Percentiles rank a stretch among this genome's conserved stretches.
These are phyloP conservation scores for Sinocyclocheilus anshuiensis DNA, from an alignment of 2,113 vertebrate genomes.

Conservation along the genomic window DNA sequence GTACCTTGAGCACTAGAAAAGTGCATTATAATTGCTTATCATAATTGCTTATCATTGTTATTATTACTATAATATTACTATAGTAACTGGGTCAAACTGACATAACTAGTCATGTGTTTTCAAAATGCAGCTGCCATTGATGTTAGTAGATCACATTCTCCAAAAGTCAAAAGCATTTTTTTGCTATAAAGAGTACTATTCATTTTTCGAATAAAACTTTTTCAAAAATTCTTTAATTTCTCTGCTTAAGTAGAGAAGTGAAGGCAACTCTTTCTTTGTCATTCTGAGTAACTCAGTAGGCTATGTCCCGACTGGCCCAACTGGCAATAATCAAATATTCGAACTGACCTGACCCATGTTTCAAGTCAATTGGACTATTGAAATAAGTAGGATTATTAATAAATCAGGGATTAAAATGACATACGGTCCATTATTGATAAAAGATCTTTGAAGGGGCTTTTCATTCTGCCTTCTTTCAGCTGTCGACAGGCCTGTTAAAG, in stretches of 20 bases:
- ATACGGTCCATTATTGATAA: background rate
- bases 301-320: background rate
- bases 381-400: background rate
- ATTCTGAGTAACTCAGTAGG: background rate
- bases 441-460: background rate
- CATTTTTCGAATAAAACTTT: background rate
- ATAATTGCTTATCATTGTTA: background rate
- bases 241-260: background rate
- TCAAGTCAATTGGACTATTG: background rate
- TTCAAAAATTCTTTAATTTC: background rate
- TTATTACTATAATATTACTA: background rate
- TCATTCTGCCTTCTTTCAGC: background rate
- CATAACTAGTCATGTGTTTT: background rate
- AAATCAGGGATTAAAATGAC: background rate
- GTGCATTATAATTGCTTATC: background rate
- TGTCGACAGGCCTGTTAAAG: background rate
- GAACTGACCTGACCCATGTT: background rate
- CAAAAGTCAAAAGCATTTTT: background rate
- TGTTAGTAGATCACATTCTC: background rate
- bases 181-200: background rate
- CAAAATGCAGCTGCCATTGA: background rate
- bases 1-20: background rate
- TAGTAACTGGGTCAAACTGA: background rate
- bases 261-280: background rate
- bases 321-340: background rate